Conservation (phyloP, 2,888 invertebrate genomes). For the Dorcus parallelipipedus region DNA sequence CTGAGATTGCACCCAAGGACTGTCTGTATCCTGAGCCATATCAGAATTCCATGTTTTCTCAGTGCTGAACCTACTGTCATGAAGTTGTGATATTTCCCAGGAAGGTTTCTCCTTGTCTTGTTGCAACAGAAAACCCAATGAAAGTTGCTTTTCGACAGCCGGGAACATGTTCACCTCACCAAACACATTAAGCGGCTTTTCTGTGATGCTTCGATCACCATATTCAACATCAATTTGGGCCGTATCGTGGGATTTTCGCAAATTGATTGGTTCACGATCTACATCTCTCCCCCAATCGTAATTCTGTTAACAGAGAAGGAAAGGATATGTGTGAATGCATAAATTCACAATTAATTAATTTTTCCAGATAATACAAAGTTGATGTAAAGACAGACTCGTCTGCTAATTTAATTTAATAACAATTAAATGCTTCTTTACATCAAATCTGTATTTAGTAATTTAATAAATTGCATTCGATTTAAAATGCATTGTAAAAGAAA, state of each 20-base stretch:
- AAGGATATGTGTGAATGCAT: slow-evolving; percentile 51
- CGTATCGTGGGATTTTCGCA: slow-evolving; percentile 8
- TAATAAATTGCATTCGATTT: not conserved
- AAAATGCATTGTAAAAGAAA: not conserved
- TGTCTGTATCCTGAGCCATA: not conserved
- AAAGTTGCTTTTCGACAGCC: not conserved
- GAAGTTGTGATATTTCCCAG: slow-evolving; percentile 2
- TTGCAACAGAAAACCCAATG: slow-evolving; percentile 7
- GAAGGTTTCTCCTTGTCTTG: slow-evolving; percentile 7
- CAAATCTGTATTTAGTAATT: not conserved
- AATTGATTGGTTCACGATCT: slow-evolving; percentile 44
- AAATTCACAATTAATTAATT: not conserved
- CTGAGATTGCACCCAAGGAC: not conserved
- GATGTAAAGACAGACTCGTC: not conserved
- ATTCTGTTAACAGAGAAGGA: slow-evolving; percentile 68
- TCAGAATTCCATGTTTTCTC: not conserved
- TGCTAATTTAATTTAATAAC: slow-evolving; percentile 6
- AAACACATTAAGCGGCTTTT: not conserved
- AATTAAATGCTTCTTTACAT: not conserved
- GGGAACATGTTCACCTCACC: not conserved
- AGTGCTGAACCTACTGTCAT: not conserved
- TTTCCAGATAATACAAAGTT: not conserved
- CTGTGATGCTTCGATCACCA: not conserved
- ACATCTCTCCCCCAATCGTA: slow-evolving; percentile 52
- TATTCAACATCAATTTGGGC: not conserved